These are phyloP conservation scores for Drosophila pachea DNA, from an alignment of 1,140 invertebrate genomes.

Conservation along the genomic window DNA sequence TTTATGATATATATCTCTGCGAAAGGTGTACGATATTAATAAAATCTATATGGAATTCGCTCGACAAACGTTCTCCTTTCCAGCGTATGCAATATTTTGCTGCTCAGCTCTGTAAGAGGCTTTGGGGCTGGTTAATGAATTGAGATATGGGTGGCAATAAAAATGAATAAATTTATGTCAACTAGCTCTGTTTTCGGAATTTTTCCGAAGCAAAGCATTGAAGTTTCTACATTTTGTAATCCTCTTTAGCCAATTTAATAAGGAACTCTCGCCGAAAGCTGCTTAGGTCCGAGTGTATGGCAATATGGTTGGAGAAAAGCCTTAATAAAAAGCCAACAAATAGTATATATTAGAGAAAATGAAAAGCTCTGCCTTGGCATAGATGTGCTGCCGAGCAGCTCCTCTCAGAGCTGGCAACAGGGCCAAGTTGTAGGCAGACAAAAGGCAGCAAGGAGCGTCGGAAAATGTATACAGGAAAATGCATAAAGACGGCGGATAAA, in stretches of 20 bases:
- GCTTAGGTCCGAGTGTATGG: background rate
- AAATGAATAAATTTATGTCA: no score
- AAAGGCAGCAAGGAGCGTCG: background rate
- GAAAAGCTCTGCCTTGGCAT: background rate
- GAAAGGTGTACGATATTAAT: slow-evolving; percentile 4
- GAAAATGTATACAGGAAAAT: background rate
- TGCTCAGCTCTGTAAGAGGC: no score
- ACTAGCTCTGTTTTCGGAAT: no score
- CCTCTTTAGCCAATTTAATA: no score
- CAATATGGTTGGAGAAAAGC: background rate
- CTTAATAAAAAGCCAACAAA: background rate
- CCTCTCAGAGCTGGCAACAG: background rate
- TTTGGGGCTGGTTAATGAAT: no score
- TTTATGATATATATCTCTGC: slow-evolving; percentile 13
- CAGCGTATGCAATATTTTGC: background rate
- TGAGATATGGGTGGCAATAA: no score
- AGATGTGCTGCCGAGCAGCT: background rate
- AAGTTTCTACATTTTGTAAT: no score
- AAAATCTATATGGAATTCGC: background rate
- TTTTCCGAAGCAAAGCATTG: no score
- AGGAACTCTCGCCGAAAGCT: background rate
- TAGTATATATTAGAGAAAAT: background rate
- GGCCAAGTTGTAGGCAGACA: slow-evolving; percentile 12
- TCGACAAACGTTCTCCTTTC: no score
- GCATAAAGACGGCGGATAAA: slow-evolving; percentile 26